Evolutionary conservation across 2,113 vertebrate species (phyloP), one percentile per base, ranked within the genome.

Genomic region (Pelecanoides urinatrix): DNA sequence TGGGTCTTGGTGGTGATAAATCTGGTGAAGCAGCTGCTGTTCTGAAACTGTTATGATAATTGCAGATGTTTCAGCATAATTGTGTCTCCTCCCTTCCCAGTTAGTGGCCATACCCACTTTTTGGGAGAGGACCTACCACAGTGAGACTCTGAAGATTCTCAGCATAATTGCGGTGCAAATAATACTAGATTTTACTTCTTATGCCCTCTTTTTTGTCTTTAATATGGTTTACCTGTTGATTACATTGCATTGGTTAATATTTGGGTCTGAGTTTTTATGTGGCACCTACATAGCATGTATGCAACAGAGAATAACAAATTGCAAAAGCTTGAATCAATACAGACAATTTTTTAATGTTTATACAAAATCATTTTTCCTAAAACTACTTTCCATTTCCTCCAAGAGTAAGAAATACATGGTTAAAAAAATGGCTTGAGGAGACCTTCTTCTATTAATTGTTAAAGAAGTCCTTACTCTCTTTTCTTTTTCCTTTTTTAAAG

Each of bases 31-130:
- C 79, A 90, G 32, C 50, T 94, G 63, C 74, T 90, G 13, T 49
- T 67, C 86, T 94, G 68, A 80, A 83, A 94, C 73, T 77, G 82
- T 90, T 92, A 80, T 1, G 62, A 47, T 78, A 92, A 94, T 91
- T 94, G 40, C 58, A 62, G 50, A 42, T 53, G 26, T 85, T 94
- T 85, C 66, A 73, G 45, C 9, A 15, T 79, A 61, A 62, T 73
- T 65, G 38, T 77, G 29, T 61, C 55, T 71, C 36, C 49, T 84
- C 45, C 59, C 61, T 75, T 91, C 34, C 78, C 29, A 38, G 45
- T 89, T 78, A 36, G 1, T 72, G 47, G 40, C 44, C 36, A 29
- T 68, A 52, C 42, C 11, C 27, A 38, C n/a, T 26, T 90, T 53
- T 75, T 45, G 71, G 44, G 68, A 38, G 49, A 58, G 45, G 16